Evolutionary conservation across 2,113 vertebrate genomes (phyloP).

Genomic region (Lagopus muta): DNA sequence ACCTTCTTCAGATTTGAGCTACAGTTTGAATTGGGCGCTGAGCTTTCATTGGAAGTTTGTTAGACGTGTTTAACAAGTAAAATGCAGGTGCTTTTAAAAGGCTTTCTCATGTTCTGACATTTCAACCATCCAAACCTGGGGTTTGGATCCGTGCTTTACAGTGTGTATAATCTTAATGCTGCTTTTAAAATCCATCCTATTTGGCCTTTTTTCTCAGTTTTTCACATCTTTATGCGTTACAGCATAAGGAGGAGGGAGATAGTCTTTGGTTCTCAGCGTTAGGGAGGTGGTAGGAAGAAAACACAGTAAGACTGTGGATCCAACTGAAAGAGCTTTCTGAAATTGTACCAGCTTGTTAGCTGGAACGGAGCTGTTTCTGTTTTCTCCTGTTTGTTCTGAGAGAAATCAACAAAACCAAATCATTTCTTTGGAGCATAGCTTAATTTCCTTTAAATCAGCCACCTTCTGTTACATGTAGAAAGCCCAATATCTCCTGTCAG

Average conservation of each 20-base stretch:
- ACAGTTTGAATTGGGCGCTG: not conserved
- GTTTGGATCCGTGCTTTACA: not conserved
- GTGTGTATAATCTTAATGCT: not conserved
- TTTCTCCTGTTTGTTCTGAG: not conserved
- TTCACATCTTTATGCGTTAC: not conserved
- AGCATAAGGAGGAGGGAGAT: constrained; percentile 6
- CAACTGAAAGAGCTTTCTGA: constrained; percentile 15
- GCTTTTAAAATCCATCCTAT: not conserved
- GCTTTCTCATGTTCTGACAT: accelerated
- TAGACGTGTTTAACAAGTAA: not conserved
- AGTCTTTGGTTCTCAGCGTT: constrained; percentile 23
- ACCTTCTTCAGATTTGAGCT: not conserved
- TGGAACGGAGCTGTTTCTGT: not conserved
- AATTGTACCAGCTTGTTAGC: not conserved
- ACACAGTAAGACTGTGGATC: not conserved
- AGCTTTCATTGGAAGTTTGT: not conserved
- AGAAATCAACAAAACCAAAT: not conserved
- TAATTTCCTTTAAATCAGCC: not conserved
- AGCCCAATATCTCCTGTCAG: not conserved
- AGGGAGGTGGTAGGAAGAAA: constrained; percentile 8
- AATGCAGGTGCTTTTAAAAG: not conserved
- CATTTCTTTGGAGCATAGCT: not conserved
- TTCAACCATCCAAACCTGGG: accelerated
- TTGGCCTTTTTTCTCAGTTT: not conserved
- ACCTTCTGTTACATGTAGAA: not conserved